Conservation (phyloP, 2,797 vertebrate genomes). For the Ctenosaura bakeri region DNA sequence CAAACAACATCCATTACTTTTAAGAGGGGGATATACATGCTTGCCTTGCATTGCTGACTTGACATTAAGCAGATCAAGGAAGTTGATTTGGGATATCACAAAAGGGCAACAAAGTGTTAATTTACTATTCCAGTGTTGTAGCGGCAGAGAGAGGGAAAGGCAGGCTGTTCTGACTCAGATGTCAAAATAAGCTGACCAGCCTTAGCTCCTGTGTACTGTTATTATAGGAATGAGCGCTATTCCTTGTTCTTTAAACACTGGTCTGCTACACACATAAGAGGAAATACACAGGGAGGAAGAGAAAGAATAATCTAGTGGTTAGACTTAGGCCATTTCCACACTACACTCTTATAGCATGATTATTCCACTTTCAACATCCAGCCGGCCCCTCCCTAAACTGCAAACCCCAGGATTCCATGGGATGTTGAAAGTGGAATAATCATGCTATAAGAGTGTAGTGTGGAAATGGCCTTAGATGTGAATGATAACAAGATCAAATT, state of each 20-base stretch:
- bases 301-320: not conserved
- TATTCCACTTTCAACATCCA: too few species aligned
- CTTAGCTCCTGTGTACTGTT: not conserved
- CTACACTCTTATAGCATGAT: too few species aligned
- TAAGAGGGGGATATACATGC: not conserved
- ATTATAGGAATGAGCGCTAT: not conserved
- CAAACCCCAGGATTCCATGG: too few species aligned
- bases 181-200: not conserved
- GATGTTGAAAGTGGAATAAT: too few species aligned
- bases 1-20: not conserved
- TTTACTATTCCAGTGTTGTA: not conserved
- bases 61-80: not conserved
- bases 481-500: slow-evolving; percentile 9
- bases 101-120: not conserved
- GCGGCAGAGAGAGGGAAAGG: not conserved
- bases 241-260: not conserved
- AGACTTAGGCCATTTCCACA: not conserved
- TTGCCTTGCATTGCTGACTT: too few species aligned
- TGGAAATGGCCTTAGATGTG: not conserved
- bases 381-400: too few species aligned
- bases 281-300: not conserved
- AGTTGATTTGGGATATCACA: not conserved
- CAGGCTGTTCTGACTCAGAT: not conserved
- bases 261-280: not conserved
- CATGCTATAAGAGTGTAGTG: too few species aligned